Evolutionary conservation across 2,797 vertebrate genomes (phyloP), one percentile per base, ranked within the genome.

Genomic region (Monodelphis domestica): DNA sequence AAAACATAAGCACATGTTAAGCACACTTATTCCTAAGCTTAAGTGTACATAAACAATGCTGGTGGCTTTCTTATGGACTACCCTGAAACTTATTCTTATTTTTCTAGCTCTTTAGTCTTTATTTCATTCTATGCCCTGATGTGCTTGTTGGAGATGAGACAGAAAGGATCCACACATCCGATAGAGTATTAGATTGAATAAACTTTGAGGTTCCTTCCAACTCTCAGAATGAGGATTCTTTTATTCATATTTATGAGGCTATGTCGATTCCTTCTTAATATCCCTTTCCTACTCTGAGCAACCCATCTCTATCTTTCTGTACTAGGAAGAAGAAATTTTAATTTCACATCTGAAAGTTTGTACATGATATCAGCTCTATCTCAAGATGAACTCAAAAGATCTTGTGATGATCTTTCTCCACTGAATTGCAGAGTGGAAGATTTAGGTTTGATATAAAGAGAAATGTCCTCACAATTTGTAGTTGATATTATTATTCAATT

Each of bases 211-310:
- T n/a, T 33, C 59, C 59, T 63, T n/a, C 33, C 24, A 17, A 63
- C 59, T 63, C 59, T 59, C 30, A 63, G 59, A 63, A 63, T 63
- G n/a, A 17, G 33, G 33, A 17, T 63, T 63, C 33, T 63, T n/a
- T 63, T 33, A 63, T n/a, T 63, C 33, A n/a, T 63, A 14, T n/a
- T 17, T 63, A 63, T 63, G 3, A 63, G 30, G 63, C 29, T 33
- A 33, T n/a, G 0, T 7, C 29, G 6, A 0, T 0, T 4, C 30
- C 14, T 53, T 6, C 15, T 1, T 53, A 88, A 54, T 0, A 0
- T 30, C 14, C 0, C 24, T 29, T n/a, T 28, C 2, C 28, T 5
- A 0, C 51, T 38, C 29, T 50, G 54, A 90, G 6, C 3, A 9
- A n/a, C 29, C 21, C 12, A 24, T 91, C 45, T 14, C 56, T 45